Conservation (phyloP, 2,797 vertebrate genomes). For the Percopsis omiscomaycus region DNA sequence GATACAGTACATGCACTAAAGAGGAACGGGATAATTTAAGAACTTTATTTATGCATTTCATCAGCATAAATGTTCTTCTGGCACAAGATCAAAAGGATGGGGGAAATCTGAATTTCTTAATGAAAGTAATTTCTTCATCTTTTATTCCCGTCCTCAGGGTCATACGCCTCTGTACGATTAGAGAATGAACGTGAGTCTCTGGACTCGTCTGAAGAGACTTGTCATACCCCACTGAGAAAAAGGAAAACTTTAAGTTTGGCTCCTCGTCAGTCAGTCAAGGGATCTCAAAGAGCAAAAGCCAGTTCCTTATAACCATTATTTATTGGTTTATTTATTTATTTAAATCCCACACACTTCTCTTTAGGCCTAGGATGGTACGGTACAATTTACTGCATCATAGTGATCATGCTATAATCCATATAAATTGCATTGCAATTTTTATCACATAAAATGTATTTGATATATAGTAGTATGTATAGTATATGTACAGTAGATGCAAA, state of each 20-base stretch:
- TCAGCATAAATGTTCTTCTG: slow-evolving; percentile 86
- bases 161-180: slow-evolving; percentile 79
- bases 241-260: slow-evolving; percentile 61
- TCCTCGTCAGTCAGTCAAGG: slow-evolving; percentile 74
- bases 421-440: no score
- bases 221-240: slow-evolving; percentile 56
- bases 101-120: slow-evolving; percentile 83
- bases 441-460: no score
- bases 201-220: slow-evolving; percentile 69
- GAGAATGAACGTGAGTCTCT: slow-evolving; percentile 71
- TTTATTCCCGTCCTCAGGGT: slow-evolving; percentile 84
- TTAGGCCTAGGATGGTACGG: neutral
- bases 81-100: slow-evolving; percentile 82
- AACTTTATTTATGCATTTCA: slow-evolving; percentile 86
- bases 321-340: slow-evolving; percentile 34
- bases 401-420: no score
- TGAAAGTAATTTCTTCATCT: slow-evolving; percentile 85
- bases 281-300: slow-evolving; percentile 60
- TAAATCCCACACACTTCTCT: neutral
- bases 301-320: slow-evolving; percentile 10
- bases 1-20: slow-evolving; percentile 65
- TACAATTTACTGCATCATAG: neutral
- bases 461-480: slow-evolving; percentile 10
- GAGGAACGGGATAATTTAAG: slow-evolving; percentile 78
- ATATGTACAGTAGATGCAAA: slow-evolving; percentile 36